Conservation (phyloP, 2,113 vertebrate species). For the Megaceryle maxima region DNA sequence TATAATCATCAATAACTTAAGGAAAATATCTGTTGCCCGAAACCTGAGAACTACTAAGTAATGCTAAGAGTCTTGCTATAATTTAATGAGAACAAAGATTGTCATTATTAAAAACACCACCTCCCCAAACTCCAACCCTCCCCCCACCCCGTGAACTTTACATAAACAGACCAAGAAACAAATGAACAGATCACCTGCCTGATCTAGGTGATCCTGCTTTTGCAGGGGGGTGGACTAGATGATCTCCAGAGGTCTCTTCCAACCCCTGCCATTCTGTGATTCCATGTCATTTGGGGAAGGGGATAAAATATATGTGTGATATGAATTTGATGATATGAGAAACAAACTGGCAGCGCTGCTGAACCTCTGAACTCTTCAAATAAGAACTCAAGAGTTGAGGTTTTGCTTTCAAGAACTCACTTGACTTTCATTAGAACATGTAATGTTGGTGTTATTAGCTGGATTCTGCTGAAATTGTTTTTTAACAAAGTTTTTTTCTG, state of each 20-base stretch:
- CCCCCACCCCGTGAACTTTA: background rate
- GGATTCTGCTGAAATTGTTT: background rate
- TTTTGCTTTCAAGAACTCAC: background rate
- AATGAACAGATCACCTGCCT: background rate
- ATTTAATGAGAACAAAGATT: background rate
- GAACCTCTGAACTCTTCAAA: background rate
- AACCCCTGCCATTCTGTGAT: too few species aligned
- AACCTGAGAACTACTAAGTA: background rate
- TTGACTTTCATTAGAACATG: background rate
- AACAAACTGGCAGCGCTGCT: background rate
- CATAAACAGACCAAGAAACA: background rate
- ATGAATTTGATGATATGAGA: background rate
- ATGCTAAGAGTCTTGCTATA: background rate
- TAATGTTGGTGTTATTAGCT: background rate
- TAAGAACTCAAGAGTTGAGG: background rate
- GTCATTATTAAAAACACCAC: background rate
- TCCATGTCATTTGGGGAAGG: background rate
- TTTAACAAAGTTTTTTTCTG: background rate
- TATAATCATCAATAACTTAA: background rate
- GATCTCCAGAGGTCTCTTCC: too few species aligned
- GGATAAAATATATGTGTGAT: background rate
- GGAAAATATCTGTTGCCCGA: background rate
- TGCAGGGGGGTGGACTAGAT: too few species aligned
- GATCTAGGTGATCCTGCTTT: too few species aligned
- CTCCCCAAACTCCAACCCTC: too few species aligned